These are phyloP conservation scores for Diaphora mendica DNA, from an alignment of 2,888 invertebrate genomes.

Conservation along the genomic window DNA sequence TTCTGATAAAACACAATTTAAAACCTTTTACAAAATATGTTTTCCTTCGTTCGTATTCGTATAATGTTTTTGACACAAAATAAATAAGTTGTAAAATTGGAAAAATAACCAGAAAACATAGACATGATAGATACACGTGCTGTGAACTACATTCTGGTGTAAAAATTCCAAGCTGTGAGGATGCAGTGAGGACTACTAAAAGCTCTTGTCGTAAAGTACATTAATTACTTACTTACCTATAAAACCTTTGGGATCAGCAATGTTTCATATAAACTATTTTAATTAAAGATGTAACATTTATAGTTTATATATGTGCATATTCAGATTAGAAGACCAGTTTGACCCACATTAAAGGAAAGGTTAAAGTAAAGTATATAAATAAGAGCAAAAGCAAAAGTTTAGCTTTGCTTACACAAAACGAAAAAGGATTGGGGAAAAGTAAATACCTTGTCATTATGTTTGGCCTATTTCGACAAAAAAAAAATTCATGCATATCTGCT, in stretches of 20 bases:
- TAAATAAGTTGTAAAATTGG: conserved; percentile 29
- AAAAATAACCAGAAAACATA: conserved; percentile 21
- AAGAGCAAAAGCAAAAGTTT: conserved; percentile 37
- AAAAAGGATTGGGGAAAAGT: neutral
- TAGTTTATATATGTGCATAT: conserved; percentile 19
- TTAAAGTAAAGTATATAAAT: conserved; percentile 28
- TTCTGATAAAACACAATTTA: conserved; percentile 32
- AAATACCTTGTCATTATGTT: neutral
- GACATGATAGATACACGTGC: conserved; percentile 20
- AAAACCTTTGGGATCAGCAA: conserved; percentile 37
- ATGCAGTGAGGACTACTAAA: conserved; percentile 27
- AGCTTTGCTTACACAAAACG: conserved; percentile 26
- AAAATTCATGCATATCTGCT: neutral
- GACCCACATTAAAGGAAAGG: conserved; percentile 34
- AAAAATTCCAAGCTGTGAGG: conserved; percentile 15
- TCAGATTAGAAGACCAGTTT: conserved; percentile 30
- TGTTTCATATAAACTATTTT: conserved; percentile 17
- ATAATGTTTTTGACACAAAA: conserved; percentile 40
- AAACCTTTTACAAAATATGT: conserved; percentile 39
- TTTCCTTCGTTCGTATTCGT: conserved; percentile 34
- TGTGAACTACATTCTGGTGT: conserved; percentile 19
- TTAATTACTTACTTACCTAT: conserved; percentile 43
- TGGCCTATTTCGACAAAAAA: neutral
- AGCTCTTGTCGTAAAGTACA: conserved; percentile 23
- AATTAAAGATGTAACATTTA: conserved; percentile 1